A percentile compares a stretch with the other conserved stretches of the same genome.
Conservation (phyloP, 2,113 vertebrate species). For the Zosterops lateralis region DNA sequence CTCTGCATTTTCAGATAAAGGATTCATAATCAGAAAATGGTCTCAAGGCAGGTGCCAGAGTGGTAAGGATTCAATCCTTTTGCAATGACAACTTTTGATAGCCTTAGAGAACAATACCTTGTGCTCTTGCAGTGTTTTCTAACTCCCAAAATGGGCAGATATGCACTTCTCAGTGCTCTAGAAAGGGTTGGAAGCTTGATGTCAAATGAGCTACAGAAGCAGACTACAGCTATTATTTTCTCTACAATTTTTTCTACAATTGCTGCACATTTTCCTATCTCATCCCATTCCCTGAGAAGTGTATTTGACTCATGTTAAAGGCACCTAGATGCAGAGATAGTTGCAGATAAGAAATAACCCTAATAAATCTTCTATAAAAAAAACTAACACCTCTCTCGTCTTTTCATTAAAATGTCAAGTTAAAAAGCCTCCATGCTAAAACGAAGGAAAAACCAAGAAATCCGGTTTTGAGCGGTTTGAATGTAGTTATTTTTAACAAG, state of each 20-base stretch:
- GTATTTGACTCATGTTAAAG: neutral
- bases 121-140: neutral
- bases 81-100: neutral
- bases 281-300: neutral
- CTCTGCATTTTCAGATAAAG: neutral
- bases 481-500: neutral
- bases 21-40: neutral
- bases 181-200: neutral
- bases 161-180: neutral
- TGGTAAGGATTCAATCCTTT: neutral
- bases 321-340: neutral
- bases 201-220: neutral
- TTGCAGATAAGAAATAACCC: neutral
- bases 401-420: neutral
- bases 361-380: neutral
- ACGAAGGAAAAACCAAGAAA: neutral
- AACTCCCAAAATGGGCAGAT: neutral
- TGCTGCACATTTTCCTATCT: neutral
- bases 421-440: neutral
- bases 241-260: neutral
- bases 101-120: neutral
- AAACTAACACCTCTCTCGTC: neutral
- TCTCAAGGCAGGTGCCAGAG: neutral
- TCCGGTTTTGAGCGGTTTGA: neutral
- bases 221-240: neutral